Conservation (phyloP, 35 echinoderm and acorn worm genomes). For the Amphiura filiformis region DNA sequence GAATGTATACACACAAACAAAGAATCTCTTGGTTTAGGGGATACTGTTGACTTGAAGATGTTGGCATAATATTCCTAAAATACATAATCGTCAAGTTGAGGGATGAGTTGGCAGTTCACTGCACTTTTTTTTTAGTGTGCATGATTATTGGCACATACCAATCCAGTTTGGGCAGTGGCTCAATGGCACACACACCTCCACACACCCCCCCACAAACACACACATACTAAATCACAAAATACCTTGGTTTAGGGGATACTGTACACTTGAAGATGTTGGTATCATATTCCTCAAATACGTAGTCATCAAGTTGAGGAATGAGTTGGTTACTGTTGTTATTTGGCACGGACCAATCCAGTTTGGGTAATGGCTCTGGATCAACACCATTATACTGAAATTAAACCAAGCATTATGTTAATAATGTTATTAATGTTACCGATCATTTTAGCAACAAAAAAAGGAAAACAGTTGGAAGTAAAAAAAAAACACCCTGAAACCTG, state of each 20-base stretch:
- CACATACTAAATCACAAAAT: too few relatives aligned
- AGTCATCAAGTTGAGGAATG: slow-evolving; percentile 51
- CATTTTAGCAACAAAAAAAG: too few relatives aligned
- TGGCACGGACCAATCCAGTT: neutral
- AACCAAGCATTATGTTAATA: neutral
- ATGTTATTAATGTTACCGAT: too few relatives aligned
- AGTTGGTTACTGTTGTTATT: neutral
- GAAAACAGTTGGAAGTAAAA: too few relatives aligned
- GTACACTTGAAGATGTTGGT: slow-evolving; percentile 59
- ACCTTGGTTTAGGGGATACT: slow-evolving; percentile 31
- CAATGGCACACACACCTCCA: too few relatives aligned
- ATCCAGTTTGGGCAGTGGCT: neutral
- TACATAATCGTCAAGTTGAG: slow-evolving; percentile 60
- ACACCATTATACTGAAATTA: neutral
- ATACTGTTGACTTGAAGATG: slow-evolving; percentile 46
- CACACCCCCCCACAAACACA: too few relatives aligned
- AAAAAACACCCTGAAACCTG: too few relatives aligned
- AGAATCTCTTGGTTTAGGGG: slow-evolving; percentile 37
- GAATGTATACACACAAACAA: too few relatives aligned
- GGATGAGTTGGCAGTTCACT: neutral
- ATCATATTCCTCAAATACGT: slow-evolving; percentile 66
- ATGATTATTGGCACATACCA: neutral
- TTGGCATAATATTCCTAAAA: slow-evolving; percentile 67
- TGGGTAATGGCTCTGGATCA: neutral
- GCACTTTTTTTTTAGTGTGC: neutral